Evolutionary conservation across 2,113 vertebrate species (phyloP), one percentile per base, ranked within the genome.

Genomic region (Dicrurus megarhynchus): DNA sequence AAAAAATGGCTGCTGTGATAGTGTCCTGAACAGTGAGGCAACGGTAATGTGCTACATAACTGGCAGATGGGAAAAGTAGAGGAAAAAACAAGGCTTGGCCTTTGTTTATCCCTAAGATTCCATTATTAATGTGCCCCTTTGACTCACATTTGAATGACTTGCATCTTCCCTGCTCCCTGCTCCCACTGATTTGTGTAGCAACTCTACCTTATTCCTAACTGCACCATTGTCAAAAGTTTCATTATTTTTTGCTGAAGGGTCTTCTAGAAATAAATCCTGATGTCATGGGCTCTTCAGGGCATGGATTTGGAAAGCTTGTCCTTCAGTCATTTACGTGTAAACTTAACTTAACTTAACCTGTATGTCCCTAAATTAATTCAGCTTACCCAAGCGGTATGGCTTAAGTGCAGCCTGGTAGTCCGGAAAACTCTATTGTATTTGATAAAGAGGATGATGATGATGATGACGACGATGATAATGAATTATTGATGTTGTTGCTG

Each of bases 1-100:
- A 92, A 95, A 60, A 92, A 92, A 89, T 76, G 93, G 87, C 79
- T 96, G 85, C 60, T 67, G 47, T 1, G 41, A 89, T 27, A 84
- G 44, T 15, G 53, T 78, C 64, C 42, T n/a, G 73, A 73, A 22
- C 60, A 82, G 47, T 1, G 11, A 92, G 64, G 83, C 32, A 17
- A 64, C 0, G 5, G 65, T 46, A 69, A 64, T 7, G 1, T 47
- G 80, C 73, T 78, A 12, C 13, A 8, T 27, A 90, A 86, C 56
- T 68, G 75, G 63, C 55, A 71, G 71, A 75, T 55, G n/a, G 56
- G 56, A 42, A 53, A 75, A 94, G 76, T 1, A 84, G 42, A 85
- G 47, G 61, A 69, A 55, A 75, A 83, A 90, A 84, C 21, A 52
- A 64, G 56, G 24, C 44, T 69, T 63, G 13, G 32, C 64, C 53